Percentiles rank a stretch among this genome's conserved stretches.
phyloP scores from a whole-genome alignment of 2,113 vertebrate species.

The Etia nguti region DNA sequence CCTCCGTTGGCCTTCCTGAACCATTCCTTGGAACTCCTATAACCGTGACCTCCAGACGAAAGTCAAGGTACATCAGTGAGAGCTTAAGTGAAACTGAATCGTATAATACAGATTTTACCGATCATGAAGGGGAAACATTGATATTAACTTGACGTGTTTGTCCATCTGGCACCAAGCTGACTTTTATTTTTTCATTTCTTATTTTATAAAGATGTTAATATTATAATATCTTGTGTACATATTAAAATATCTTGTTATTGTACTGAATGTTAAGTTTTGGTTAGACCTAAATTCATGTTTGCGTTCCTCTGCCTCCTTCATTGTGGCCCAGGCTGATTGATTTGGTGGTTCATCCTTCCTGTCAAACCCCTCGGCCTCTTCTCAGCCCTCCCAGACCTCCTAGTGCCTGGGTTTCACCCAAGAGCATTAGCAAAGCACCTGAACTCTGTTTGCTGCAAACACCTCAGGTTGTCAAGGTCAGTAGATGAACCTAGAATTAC shows the following conservation, averaged over 20 bases:
- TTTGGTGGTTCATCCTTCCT: constrained; percentile 78
- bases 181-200: not conserved
- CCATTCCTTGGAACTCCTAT: constrained; percentile 88
- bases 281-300: not conserved
- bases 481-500: not conserved
- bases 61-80: constrained; percentile 78
- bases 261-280: not conserved
- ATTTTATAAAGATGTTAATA: not conserved
- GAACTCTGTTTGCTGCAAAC: constrained; percentile 87
- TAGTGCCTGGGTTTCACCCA: constrained; percentile 58
- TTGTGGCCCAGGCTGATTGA: constrained; percentile 75
- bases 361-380: constrained; percentile 50
- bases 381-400: constrained; percentile 62
- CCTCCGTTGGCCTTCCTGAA: constrained; percentile 56
- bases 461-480: constrained; percentile 88
- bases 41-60: constrained; percentile 73
- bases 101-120: rapidly evolving
- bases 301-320: not conserved
- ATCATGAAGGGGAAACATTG: not conserved
- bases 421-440: constrained; percentile 65
- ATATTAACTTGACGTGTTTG: not conserved
- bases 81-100: not conserved
- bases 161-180: not conserved
- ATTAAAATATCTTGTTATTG: not conserved
- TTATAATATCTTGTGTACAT: not conserved